Base-by-base conservation (phyloP, 2,888 invertebrate genomes). In the Amphipoea lucens region DNA sequence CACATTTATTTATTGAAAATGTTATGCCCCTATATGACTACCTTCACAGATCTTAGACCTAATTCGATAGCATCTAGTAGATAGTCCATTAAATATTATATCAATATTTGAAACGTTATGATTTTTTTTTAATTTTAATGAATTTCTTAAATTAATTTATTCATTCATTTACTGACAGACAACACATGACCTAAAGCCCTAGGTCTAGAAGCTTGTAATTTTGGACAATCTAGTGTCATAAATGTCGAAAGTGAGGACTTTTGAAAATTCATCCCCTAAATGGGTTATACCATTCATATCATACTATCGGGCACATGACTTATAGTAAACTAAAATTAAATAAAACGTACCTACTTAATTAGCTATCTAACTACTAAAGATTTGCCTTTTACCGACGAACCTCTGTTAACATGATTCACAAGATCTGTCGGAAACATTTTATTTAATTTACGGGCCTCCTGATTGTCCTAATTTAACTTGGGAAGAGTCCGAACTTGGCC, bases 401-500 rank as follows among this genome's bases (percentile, higher is more conserved):
- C 29, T 48, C 60, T 71, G 67, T 78, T 70, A 73, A 78, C 62
- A 63, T 78, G 20, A 75, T 81, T 78, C 60, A 67, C 66, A 73
- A 48, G 65, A 78, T 48, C 70, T 83, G 72, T 54, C 11, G 3
- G 11, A 65, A 84, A 85, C 71, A 71, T 88, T 86, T 74, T 79
- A 85, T 85, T 85, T 74, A 76, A 87, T 83, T 76, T n/a, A 74
- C 57, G 66, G 48, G 68, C 23, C 67, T 66, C 60, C 0, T 83
- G 81, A 81, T 82, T 87, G 76, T 79, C 78, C 78, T 83, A 85
- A 83, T 88, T 85, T 82, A 82, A 88, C 80, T 88, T 80, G 60
- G 40, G 68, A 79, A 74, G 78, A 79, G 66, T 81, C 57, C 60
- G 23, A 79, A 75, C 40, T 80, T 71, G 29, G 48, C 11, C 63